These are phyloP conservation scores for Tholera decimalis DNA, from an alignment of 2,888 invertebrate genomes.

Conservation along the genomic window DNA sequence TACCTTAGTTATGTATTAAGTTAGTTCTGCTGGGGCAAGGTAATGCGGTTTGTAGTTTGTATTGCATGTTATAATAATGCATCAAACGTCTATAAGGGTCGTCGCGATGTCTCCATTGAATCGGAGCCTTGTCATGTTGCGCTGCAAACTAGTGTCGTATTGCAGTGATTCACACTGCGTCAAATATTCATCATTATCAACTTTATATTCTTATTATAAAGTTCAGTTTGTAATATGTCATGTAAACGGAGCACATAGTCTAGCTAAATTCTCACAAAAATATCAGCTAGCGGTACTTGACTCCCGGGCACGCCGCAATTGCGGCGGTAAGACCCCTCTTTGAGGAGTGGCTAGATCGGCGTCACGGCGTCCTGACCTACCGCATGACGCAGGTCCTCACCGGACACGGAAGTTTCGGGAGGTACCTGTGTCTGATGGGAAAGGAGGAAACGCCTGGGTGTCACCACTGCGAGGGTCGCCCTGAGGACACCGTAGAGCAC, in stretches of 20 bases:
- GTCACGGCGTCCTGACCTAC: no score
- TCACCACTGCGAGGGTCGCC: no score
- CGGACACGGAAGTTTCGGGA: no score
- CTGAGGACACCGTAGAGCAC: no score
- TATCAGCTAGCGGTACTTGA: no score
- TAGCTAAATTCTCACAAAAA: not conserved
- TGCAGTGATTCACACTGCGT: constrained; percentile 7
- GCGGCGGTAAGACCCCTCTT: no score
- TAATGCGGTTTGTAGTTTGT: not conserved
- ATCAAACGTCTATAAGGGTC: not conserved
- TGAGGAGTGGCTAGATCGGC: no score
- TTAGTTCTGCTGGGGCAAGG: not conserved
- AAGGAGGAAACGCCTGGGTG: no score
- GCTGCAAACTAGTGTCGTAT: constrained; percentile 7
- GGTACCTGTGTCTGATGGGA: no score
- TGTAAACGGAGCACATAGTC: not conserved
- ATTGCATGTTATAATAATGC: not conserved
- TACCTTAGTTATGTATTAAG: no score
- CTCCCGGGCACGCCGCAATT: no score
- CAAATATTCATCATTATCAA: not conserved
- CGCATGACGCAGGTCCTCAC: no score
- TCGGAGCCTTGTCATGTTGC: constrained; percentile 2
- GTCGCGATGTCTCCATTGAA: constrained; percentile 1
- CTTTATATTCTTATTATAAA: not conserved
- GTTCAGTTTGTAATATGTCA: not conserved